Base-by-base conservation (phyloP, 2,113 vertebrate genomes). In the Embiotoca jacksoni region DNA sequence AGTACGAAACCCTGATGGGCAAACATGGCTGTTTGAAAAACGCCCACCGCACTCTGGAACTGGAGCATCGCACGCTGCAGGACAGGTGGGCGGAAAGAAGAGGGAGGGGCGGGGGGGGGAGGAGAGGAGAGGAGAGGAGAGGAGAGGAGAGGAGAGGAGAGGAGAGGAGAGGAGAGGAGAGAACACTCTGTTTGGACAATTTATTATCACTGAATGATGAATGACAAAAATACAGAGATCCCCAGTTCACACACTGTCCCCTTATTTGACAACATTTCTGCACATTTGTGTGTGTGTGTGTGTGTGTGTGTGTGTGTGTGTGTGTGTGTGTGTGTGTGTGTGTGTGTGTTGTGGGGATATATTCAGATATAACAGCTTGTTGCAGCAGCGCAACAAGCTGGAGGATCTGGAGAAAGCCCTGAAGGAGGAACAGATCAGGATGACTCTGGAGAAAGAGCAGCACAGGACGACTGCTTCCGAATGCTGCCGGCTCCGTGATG, bases 11-110 rank as follows among this genome's bases (percentile, higher is more conserved):
- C 23, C 96, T 99, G 14, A 97, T 99, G 61, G 93, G 95, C 52
- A 98, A 96, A 69, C 98, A 99, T 23, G 97, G 97, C 78, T 97
- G 92, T 79, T 92, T 99, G 62, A 99, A 98, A 82, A 95, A 94
- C 7, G 95, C 89, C 7, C 97, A 99, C 90, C 97, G 97, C 84
- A 97, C 95, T 46, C 95, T 99, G 82, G 97, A 99, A 79, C 84
- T 97, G 81, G 98, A 99, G 88, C 96, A 99, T 81, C 97, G 96
- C 84, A 96, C 97, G 8, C 92, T 98, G 55, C 91, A 93, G 93
- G 97, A 99, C 68, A 96, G 98, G 98, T 99, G 78, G 36, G 83
- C 23, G 5, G 32, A 23, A 68, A 4, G n/a, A 70, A 5, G 55
- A 39, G 16, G 66, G 56, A 2, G 13, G 33, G 32, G 53, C 41